Base-by-base conservation (phyloP, 2,113 vertebrate genomes). In the Varanus salvator region DNA sequence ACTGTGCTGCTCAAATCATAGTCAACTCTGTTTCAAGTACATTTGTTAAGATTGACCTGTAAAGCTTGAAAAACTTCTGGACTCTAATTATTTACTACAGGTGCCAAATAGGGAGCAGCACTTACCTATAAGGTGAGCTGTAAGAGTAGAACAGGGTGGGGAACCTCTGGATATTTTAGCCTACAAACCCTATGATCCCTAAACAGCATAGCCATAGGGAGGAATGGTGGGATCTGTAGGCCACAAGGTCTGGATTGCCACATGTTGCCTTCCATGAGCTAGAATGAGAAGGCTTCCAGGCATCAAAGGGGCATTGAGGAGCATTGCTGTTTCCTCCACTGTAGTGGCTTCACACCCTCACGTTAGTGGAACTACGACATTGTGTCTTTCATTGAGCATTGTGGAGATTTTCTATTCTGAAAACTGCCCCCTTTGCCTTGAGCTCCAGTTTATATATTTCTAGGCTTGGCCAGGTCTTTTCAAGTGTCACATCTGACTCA, bases 401-500 rank as follows among this genome's bases (percentile, higher is more conserved):
- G 64, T 80, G 44, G 23, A 76, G 48, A 69, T 38, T 27, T 29
- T 15, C 31, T 48, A 66, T 85, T 21, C 8, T n/a, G 38, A 52
- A 69, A 71, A 48, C 27, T 52, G 44, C 29, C 60, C 85, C 64
- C n/a, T 27, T 74, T 52, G 15, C 60, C 60, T 15, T 71, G 66
- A 64, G 34, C 29, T 87, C 52, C 15, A 52, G 71, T 4, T 50
- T 74, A 25, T 17, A 8, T 77, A 48, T 85, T 69, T 89, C 50
- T 80, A 57, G 75, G 66, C 64, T 14, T 93, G 44, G 21, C 19
- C 2, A 57, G 14, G 57, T 80, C 25, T 50, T 84, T 87, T 29
- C 6, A 68, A 81, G 83, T 94, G 27, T 80, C 81, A 29, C 8
- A 29, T 85, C 78, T 88, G 85, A 86, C 34, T 89, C 72, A 78